Conservation (phyloP, 2,888 invertebrate genomes). For the Drosophila sordidapex region DNA sequence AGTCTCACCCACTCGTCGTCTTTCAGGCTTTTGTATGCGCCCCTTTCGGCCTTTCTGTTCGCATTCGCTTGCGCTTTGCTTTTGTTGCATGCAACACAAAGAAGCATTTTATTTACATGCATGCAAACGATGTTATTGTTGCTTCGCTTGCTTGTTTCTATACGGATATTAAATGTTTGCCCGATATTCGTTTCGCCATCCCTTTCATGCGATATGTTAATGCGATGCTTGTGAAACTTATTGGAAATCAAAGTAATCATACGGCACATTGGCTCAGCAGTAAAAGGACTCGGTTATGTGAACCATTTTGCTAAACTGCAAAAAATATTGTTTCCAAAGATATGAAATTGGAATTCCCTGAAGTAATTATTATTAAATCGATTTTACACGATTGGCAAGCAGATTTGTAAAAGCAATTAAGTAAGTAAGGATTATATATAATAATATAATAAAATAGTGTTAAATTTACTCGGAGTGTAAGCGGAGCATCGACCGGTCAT, state of each 20-base stretch:
- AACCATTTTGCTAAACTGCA: slow-evolving; percentile 27
- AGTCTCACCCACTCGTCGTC: slow-evolving; percentile 2
- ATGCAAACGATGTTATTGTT: slow-evolving; percentile 51
- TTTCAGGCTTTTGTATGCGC: slow-evolving; percentile 21
- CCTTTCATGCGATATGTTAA: slow-evolving; percentile 48
- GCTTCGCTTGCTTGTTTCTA: slow-evolving; percentile 16
- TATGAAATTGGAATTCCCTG: not conserved
- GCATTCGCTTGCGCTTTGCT: too few relatives aligned
- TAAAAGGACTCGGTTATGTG: slow-evolving; percentile 17
- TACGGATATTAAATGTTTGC: slow-evolving; percentile 70
- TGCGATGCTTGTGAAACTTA: slow-evolving; percentile 59
- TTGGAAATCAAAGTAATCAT: slow-evolving; percentile 65
- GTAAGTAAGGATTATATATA: not conserved
- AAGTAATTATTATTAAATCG: not conserved
- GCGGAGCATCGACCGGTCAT: slow-evolving; percentile 45
- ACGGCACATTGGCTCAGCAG: slow-evolving; percentile 46
- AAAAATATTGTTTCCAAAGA: slow-evolving; percentile 5
- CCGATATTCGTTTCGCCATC: slow-evolving; percentile 37
- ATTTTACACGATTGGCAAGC: not conserved
- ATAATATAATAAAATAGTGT: not conserved
- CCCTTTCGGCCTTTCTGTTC: not conserved
- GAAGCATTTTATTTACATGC: slow-evolving; percentile 56
- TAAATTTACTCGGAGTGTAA: slow-evolving; percentile 23
- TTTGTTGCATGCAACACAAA: slow-evolving; percentile 37
- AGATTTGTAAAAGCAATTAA: not conserved